Evolutionary conservation across 2,113 vertebrate genomes (phyloP), one percentile per base, ranked within the genome.

Genomic region (Mormyrus iriodes): DNA sequence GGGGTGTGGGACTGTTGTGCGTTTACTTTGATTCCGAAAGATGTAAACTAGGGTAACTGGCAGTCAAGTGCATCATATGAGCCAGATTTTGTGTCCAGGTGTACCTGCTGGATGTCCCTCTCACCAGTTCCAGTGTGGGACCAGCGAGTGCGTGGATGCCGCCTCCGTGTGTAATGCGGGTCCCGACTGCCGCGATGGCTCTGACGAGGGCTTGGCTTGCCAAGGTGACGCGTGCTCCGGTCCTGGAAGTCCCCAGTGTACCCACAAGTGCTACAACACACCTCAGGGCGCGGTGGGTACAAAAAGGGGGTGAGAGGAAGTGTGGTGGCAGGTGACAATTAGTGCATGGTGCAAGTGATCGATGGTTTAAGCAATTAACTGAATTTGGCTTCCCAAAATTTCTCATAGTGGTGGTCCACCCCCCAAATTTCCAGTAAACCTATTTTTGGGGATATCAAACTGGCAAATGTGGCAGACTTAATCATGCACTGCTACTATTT

Each of bases 171-270:
- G 98, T 5, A 91, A 98, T 0, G 89, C 94, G 13, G 90, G 0
- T 0, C 73, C 55, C 2, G 96, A 98, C 94, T 99, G 98, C 6
- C 21, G 8, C 0, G 96, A 97, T 0, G 95, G 96, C 39, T 97
- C 95, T 0, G 98, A 99, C 0, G 98, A 99, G 90, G 97, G 94
- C 0, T 95, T 93, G 0, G 92, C 90, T 90, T 99, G 98, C 90
- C 89, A 90, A 0, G 69, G 31, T 1, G 88, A 87, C 0, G 65
- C 17, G 3, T 93, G 93, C 13, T 52, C 94, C 17, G 92, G 93
- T 89, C 90, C 49, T 0, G 89, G 93, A 8, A 0, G 83, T 0
- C 65, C 0, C 0, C 90, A 27, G 17, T 99, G 98, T 19, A 9
- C 93, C 1, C 96, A 96, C 1, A 85, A 90, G 89, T 99, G 98